phyloP scores from a whole-genome alignment of 2,888 invertebrate genomes.

The Palloptera scutellata region DNA sequence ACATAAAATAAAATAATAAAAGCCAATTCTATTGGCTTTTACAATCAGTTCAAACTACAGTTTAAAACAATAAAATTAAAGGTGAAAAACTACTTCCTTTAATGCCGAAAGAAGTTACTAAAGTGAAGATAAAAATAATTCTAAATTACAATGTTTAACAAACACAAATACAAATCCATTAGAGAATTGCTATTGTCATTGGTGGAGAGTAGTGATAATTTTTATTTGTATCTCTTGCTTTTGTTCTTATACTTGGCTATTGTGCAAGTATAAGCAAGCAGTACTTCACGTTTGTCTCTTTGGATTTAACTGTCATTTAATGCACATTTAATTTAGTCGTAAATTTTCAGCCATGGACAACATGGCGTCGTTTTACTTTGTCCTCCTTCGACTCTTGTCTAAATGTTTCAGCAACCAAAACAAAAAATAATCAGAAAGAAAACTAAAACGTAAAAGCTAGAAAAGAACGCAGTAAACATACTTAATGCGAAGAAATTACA shows the following conservation, averaged over 20 bases:
- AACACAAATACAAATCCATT: slow-evolving; percentile 38
- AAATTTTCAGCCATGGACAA: slow-evolving; percentile 42
- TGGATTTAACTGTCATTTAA: slow-evolving; percentile 52
- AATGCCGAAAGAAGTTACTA: too few species aligned
- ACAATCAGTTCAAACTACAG: too few species aligned
- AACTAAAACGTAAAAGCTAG: not conserved
- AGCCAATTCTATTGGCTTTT: too few species aligned
- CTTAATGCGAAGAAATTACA: slow-evolving; percentile 20
- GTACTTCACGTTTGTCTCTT: too few species aligned
- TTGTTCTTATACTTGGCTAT: too few species aligned
- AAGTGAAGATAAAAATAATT: slow-evolving; percentile 5
- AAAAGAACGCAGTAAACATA: not conserved
- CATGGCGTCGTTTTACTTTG: slow-evolving; percentile 24
- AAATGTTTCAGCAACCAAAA: too few species aligned
- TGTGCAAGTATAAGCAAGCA: not conserved
- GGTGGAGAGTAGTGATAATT: not conserved
- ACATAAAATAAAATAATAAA: too few species aligned
- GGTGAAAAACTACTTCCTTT: too few species aligned
- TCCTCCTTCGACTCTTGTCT: not conserved
- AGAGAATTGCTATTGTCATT: slow-evolving; percentile 17
- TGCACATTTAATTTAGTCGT: slow-evolving; percentile 59
- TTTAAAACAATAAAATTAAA: too few species aligned
- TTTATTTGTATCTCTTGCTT: too few species aligned
- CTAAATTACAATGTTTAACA: slow-evolving; percentile 52
- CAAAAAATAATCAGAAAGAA: slow-evolving; percentile 1